Evolutionary conservation across 1,140 invertebrate genomes (phyloP).

Genomic region (Meloidogyne chitwoodi): DNA sequence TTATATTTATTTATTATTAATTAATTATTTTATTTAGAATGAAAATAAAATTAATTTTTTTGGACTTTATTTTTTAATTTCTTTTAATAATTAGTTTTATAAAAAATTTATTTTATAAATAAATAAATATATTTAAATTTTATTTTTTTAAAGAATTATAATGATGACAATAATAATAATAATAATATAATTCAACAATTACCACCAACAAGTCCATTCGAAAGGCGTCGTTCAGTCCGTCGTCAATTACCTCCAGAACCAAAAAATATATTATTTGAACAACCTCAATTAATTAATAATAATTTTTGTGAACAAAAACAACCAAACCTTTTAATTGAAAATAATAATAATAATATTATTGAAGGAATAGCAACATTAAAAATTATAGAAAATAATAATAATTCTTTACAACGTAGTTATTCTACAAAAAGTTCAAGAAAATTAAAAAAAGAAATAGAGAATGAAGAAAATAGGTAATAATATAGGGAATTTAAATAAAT

Average conservation of each 20-base stretch:
- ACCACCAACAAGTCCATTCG: neutral
- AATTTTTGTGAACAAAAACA: too few relatives aligned
- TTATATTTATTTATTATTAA: neutral
- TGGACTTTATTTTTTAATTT: too few relatives aligned
- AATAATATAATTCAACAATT: neutral
- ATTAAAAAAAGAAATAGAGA: neutral
- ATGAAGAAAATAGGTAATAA: neutral
- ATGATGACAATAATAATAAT: neutral
- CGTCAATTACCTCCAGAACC: neutral
- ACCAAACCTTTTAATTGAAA: neutral
- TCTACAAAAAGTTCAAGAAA: slow-evolving; percentile 1
- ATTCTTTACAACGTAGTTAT: neutral
- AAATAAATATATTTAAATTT: too few relatives aligned
- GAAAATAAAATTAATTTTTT: too few relatives aligned
- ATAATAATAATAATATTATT: neutral
- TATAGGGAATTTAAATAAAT: neutral
- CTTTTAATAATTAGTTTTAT: too few relatives aligned
- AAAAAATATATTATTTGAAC: neutral
- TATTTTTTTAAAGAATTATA: neutral
- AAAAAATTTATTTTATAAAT: too few relatives aligned
- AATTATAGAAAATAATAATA: neutral
- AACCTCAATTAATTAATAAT: neutral
- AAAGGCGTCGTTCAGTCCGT: neutral
- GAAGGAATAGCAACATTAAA: neutral
- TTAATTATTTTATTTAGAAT: neutral